Percentiles rank a stretch among this genome's conserved stretches.
These are phyloP conservation scores for Lanius ludovicianus DNA, from an alignment of 2,113 vertebrate genomes.

Conservation along the genomic window DNA sequence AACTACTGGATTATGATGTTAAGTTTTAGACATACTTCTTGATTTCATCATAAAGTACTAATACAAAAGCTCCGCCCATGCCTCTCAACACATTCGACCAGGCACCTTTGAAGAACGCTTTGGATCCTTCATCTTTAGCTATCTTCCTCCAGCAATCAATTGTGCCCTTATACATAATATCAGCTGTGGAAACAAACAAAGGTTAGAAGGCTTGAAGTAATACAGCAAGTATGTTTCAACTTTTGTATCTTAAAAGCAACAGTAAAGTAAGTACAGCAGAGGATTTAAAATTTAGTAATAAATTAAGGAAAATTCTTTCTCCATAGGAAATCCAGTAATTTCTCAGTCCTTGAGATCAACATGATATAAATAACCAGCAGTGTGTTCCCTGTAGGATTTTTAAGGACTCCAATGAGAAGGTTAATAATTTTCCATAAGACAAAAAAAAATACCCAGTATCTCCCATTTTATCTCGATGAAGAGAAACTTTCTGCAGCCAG, in stretches of 20 bases:
- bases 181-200: slow-evolving; percentile 81
- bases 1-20: slow-evolving; percentile 40
- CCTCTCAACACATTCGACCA: slow-evolving; percentile 98
- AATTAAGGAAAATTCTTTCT: neutral
- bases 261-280: neutral
- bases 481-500: neutral
- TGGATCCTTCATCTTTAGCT: slow-evolving; percentile 89
- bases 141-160: slow-evolving; percentile 99
- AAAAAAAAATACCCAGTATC: neutral
- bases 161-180: slow-evolving; percentile 98
- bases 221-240: neutral
- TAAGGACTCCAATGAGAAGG: neutral
- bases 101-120: slow-evolving; percentile 97
- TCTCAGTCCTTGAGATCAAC: neutral
- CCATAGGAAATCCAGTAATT: neutral
- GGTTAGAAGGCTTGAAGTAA: slow-evolving; percentile 2
- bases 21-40: slow-evolving; percentile 88
- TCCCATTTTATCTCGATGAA: neutral
- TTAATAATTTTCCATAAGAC: neutral
- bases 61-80: slow-evolving; percentile 97
- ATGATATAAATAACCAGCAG: neutral
- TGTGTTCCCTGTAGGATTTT: neutral
- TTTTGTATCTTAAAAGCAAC: neutral
- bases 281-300: neutral
- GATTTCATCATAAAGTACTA: slow-evolving; percentile 98